Conservation (phyloP, 2,113 vertebrate genomes). For the Tympanuchus pallidicinctus region DNA sequence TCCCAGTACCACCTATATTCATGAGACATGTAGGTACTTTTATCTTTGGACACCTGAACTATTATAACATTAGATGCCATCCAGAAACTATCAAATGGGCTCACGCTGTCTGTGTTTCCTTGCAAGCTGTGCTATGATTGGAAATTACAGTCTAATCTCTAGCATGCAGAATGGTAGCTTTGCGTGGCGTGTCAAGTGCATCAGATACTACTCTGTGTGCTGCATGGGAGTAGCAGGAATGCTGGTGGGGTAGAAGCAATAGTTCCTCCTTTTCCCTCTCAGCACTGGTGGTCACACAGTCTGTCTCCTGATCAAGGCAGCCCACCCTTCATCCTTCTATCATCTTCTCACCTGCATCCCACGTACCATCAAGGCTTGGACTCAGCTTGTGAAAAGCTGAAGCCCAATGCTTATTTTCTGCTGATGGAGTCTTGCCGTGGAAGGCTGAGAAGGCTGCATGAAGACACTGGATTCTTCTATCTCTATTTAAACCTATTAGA, state of each 20-base stretch:
- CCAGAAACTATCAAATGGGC: background rate
- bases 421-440: background rate
- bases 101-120: background rate
- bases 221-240: background rate
- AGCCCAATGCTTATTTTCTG: background rate
- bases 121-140: background rate
- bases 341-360: slow-evolving; percentile 12
- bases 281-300: background rate
- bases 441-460: background rate
- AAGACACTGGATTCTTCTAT: background rate
- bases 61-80: background rate
- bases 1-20: background rate
- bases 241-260: background rate
- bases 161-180: background rate
- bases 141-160: background rate
- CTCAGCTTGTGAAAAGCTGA: background rate
- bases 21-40: background rate
- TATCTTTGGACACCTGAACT: background rate
- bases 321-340: background rate
- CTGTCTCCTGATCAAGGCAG: background rate
- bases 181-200: background rate
- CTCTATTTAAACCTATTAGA: background rate
- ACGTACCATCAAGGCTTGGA: background rate
- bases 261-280: background rate
- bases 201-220: background rate